Base-by-base conservation (phyloP, 2,113 vertebrate genomes). In the Apodemus speciosus region DNA sequence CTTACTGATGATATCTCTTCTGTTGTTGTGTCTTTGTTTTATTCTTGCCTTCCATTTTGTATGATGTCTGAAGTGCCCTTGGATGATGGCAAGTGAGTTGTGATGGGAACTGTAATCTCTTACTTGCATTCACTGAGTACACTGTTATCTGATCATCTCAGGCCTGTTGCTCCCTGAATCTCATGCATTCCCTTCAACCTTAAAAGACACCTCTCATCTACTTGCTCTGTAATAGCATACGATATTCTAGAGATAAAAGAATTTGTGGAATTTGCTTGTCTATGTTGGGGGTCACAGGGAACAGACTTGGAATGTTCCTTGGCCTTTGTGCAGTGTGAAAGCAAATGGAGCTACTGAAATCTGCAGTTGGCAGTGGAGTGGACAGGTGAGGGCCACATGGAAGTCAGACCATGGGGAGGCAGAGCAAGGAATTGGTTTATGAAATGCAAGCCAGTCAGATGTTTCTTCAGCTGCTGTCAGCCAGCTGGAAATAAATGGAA, bases 391-490 rank as follows among this genome's bases (percentile, higher is more conserved):
- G 93, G 83, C 87, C 97, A 97, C 95, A 91, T 98, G 98, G 89
- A 2, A 60, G 79, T 56, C 93, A 93, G 96, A 80, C 91, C 95
- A 90, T 60, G 2, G 58, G 0, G 8, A 93, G 96, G 95, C 49
- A 8, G 94, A 97, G 96, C 3, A 0, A 23, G 1, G 77, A 62
- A 89, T 76, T 96, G 92, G 81, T 9, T 83, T 72, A 62, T 92
- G 85, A 96, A 94, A 96, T 76, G 85, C 95, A 96, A 95, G 27
- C 81, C 90, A 64, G 97, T 93, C 56, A 53, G 96, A 97, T 98
- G 97, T 98, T 98, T 97, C 97, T 84, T 79, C 98, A 98, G 98
- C 98, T 98, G 98, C 95, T 97, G 94, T 95, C 60, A 81, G 75
- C 79, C 75, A 91, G 95, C 97, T 97, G 95, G 97, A 97, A 97